A percentile compares a stretch with the other conserved stretches of the same genome.
Evolutionary conservation across 2,113 vertebrate species (phyloP).

Genomic region (Sus scrofa): DNA sequence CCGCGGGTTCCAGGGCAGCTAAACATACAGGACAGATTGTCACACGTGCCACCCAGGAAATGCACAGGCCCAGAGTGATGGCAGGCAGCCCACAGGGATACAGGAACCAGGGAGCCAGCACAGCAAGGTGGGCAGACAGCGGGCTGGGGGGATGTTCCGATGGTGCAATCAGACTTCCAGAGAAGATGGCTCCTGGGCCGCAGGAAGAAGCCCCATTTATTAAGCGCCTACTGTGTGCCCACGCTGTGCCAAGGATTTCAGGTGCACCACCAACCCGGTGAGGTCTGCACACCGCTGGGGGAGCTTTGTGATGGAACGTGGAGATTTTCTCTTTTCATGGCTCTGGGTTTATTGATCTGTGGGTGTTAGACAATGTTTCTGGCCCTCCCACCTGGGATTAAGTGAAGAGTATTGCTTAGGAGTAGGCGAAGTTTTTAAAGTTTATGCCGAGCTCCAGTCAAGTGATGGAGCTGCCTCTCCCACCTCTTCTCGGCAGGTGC

Average conservation of each 20-base stretch:
- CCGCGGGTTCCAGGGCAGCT: background rate
- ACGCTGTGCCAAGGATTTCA: background rate
- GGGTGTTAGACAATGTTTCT: background rate
- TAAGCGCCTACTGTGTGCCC: background rate
- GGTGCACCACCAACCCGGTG: accelerated
- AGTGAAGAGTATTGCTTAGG: background rate
- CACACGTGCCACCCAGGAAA: background rate
- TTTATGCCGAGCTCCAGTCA: background rate
- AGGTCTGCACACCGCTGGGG: background rate
- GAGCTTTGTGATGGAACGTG: background rate
- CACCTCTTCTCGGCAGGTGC: background rate
- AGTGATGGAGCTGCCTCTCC: background rate
- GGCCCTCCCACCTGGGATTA: background rate
- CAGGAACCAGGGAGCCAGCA: background rate
- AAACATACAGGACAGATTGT: background rate
- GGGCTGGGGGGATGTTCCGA: no score
- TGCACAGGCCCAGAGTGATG: background rate
- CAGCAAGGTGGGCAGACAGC: no score
- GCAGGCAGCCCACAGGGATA: background rate
- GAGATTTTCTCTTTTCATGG: background rate
- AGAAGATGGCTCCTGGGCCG: accelerated
- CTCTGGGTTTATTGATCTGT: background rate
- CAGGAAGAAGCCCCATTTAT: background rate
- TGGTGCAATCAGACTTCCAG: background rate
- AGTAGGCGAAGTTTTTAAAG: background rate